Percentiles rank a stretch among this genome's conserved stretches.
Evolutionary conservation across 2,797 vertebrate genomes (phyloP).

Genomic region (Enteromius afrohamiltoni): DNA sequence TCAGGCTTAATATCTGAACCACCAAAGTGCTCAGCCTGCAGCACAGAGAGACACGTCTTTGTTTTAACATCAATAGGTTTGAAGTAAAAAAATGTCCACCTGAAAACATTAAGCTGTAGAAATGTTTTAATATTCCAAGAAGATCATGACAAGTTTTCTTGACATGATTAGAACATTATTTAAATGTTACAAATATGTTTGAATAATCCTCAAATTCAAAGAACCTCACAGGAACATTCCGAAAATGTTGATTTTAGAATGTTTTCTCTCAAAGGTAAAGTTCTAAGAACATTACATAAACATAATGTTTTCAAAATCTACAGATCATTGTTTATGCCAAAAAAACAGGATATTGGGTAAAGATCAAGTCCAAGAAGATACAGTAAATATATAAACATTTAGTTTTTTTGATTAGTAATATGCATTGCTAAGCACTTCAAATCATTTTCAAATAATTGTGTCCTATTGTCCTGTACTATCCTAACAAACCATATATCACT

Average conservation of each 20-base stretch:
- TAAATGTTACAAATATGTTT: not conserved
- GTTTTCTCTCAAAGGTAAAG: no score
- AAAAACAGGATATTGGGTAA: no score
- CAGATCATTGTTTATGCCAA: no score
- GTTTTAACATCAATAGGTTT: not conserved
- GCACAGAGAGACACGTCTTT: not conserved
- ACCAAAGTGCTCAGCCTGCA: conserved; percentile 78
- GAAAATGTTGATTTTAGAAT: not conserved
- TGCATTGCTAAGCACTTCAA: no score
- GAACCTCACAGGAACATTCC: not conserved
- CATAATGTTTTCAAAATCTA: no score
- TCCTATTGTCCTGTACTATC: no score
- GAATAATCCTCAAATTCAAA: not conserved
- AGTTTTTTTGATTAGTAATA: no score
- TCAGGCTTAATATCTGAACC: conserved; percentile 77
- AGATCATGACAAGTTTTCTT: not conserved
- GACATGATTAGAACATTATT: not conserved
- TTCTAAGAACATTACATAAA: not conserved
- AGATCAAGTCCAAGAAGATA: no score
- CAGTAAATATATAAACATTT: no score
- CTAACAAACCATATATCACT: no score
- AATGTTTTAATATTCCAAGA: not conserved
- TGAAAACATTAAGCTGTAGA: not conserved
- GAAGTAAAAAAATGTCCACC: not conserved
- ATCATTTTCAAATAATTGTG: no score